These are phyloP conservation scores for Sminthurinus signatus DNA, from an alignment of 1,140 invertebrate genomes.

Conservation along the genomic window DNA sequence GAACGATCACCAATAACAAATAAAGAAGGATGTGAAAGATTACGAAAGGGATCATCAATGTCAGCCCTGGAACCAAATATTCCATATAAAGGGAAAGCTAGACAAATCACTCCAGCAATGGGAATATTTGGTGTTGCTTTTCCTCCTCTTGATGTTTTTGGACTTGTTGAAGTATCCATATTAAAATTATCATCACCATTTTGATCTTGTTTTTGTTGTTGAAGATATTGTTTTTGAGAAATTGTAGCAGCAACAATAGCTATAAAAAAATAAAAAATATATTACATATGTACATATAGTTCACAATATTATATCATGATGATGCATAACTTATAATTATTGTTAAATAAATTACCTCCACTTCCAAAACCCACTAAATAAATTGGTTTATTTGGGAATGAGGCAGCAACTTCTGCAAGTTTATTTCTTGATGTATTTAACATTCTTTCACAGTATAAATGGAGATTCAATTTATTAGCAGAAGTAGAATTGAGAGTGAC, in stretches of 20 bases:
- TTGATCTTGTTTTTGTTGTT: no score
- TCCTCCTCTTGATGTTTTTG: no score
- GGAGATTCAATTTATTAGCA: constrained; percentile 36
- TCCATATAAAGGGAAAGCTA: constrained; percentile 30
- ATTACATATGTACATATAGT: no score
- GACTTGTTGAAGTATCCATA: no score
- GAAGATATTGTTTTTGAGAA: no score
- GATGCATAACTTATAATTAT: no score
- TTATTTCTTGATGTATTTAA: constrained; percentile 61
- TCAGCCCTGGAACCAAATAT: constrained; percentile 2
- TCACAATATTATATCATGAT: no score
- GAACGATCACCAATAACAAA: constrained; percentile 34
- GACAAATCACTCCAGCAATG: constrained; percentile 31
- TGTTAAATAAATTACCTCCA: no score
- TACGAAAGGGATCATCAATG: constrained; percentile 13
- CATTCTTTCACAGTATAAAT: constrained; percentile 60
- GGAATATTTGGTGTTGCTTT: no score
- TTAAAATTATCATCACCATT: no score
- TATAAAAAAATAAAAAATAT: no score
- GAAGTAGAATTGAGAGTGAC: background rate
- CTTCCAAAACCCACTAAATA: constrained; percentile 70
- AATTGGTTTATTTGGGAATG: constrained; percentile 63
- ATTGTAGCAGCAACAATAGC: constrained; percentile 56
- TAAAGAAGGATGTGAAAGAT: constrained; percentile 23
- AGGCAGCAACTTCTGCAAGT: constrained; percentile 61